Evolutionary conservation across 2,797 vertebrate species (phyloP).

Genomic region (Sebastes diaconus): DNA sequence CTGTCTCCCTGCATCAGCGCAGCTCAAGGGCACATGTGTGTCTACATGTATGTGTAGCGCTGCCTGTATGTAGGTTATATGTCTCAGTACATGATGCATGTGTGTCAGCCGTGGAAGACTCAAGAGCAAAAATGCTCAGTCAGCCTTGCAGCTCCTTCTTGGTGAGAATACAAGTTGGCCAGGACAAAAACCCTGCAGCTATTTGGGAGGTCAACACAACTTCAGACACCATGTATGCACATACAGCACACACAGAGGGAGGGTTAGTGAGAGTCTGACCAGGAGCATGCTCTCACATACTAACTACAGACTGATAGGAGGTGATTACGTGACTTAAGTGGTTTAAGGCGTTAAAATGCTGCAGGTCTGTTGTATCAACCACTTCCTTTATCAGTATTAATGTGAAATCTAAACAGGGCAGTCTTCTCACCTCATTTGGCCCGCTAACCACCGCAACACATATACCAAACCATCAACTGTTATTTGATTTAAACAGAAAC

Average conservation of each 20-base stretch:
- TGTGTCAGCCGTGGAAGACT: slow-evolving; percentile 33
- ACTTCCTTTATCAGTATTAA: slow-evolving; percentile 2
- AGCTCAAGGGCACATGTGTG: slow-evolving; percentile 64
- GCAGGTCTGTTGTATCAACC: not conserved
- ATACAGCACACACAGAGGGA: not conserved
- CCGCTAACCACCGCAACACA: not conserved
- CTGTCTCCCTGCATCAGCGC: slow-evolving; percentile 59
- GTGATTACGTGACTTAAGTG: not conserved
- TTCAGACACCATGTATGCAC: slow-evolving; percentile 11
- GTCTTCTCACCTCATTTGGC: not conserved
- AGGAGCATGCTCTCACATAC: slow-evolving; percentile 3
- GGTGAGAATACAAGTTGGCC: slow-evolving; percentile 13
- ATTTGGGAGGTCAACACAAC: not conserved
- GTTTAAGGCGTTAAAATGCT: not conserved
- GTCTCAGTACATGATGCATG: slow-evolving; percentile 39
- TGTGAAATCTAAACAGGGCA: not conserved
- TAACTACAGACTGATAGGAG: not conserved
- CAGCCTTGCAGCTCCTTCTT: slow-evolving; percentile 37
- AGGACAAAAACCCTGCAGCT: slow-evolving; percentile 30
- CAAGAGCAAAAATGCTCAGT: slow-evolving; percentile 59
- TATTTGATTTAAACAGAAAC: not conserved
- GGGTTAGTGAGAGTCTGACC: not conserved
- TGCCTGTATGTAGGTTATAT: slow-evolving; percentile 67
- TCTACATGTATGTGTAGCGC: not conserved
- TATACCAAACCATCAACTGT: not conserved